phyloP scores from a whole-genome alignment of 1,140 invertebrate species.

The Elysia chlorotica region DNA sequence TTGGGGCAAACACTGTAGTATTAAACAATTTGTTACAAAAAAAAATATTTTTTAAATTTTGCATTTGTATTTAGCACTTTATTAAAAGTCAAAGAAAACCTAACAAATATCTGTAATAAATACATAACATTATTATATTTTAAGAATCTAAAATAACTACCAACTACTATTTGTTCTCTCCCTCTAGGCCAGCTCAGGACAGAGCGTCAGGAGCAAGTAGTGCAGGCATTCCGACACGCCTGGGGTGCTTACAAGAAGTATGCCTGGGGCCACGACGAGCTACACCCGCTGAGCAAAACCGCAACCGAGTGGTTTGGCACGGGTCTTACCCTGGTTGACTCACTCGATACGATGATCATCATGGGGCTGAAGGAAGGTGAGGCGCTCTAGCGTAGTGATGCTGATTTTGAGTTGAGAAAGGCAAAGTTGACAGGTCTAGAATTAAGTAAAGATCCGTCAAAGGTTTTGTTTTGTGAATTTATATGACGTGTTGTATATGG shows the following conservation, averaged over 20 bases:
- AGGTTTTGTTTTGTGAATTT: too few relatives aligned
- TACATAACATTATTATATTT: neutral
- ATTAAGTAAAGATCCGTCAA: too few relatives aligned
- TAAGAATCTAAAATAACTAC: neutral
- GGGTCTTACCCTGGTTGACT: slow-evolving; percentile 89
- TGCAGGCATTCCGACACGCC: slow-evolving; percentile 65
- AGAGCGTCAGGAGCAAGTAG: slow-evolving; percentile 45
- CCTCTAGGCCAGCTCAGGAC: slow-evolving; percentile 28
- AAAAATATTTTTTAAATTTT: neutral
- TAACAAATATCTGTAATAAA: neutral
- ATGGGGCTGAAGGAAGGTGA: slow-evolving; percentile 87
- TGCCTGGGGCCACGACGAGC: slow-evolving; percentile 98
- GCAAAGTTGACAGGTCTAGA: too few relatives aligned
- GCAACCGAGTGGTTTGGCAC: slow-evolving; percentile 57
- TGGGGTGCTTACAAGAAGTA: slow-evolving; percentile 95
- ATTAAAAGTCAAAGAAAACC: neutral
- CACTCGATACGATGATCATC: slow-evolving; percentile 94
- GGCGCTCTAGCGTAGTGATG: too few relatives aligned
- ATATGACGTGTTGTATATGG: too few relatives aligned
- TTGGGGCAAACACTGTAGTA: neutral
- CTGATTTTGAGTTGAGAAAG: too few relatives aligned
- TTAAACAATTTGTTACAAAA: neutral
- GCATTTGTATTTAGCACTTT: neutral
- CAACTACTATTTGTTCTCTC: too few relatives aligned
- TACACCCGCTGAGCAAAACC: slow-evolving; percentile 78